These are phyloP conservation scores for Gobius niger DNA, from an alignment of 2,113 vertebrate species.

Conservation along the genomic window DNA sequence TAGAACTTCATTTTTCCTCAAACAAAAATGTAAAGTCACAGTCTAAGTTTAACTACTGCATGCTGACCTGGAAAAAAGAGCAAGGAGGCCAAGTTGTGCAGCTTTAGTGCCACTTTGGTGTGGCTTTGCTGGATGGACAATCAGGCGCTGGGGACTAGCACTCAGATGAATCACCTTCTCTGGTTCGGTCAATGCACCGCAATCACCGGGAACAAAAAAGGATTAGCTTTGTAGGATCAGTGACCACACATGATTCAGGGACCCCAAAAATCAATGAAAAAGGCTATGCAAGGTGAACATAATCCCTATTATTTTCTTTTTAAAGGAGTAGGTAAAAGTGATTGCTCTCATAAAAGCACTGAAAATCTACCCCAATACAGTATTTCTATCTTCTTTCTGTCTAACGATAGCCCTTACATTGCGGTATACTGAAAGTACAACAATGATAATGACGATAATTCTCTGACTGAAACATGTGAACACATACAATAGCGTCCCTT, in stretches of 20 bases:
- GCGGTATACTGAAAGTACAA: too few relatives aligned
- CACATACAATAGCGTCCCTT: too few relatives aligned
- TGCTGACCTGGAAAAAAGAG: conserved; percentile 15
- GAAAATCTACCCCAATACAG: too few relatives aligned
- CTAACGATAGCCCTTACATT: too few relatives aligned
- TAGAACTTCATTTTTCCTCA: not conserved
- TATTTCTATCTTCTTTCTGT: too few relatives aligned
- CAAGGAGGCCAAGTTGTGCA: not conserved
- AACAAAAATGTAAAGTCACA: conserved; percentile 24
- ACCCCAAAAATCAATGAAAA: conserved; percentile 25
- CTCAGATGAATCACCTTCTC: conserved; percentile 12
- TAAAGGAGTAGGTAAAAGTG: not conserved
- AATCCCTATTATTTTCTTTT: conserved; percentile 12
- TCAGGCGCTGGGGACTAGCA: conserved; percentile 11
- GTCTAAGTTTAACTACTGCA: conserved; percentile 4
- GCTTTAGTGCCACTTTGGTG: not conserved
- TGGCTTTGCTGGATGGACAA: conserved; percentile 6
- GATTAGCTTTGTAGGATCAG: conserved; percentile 9
- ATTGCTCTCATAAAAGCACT: not conserved
- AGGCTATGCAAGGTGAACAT: not conserved
- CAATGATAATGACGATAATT: too few relatives aligned
- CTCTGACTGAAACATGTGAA: too few relatives aligned
- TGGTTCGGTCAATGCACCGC: conserved; percentile 35
- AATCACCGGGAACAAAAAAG: conserved; percentile 24
- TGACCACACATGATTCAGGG: conserved; percentile 5